These are phyloP conservation scores for Orussus abietinus DNA, from an alignment of 1,140 invertebrate species.

Conservation along the genomic window DNA sequence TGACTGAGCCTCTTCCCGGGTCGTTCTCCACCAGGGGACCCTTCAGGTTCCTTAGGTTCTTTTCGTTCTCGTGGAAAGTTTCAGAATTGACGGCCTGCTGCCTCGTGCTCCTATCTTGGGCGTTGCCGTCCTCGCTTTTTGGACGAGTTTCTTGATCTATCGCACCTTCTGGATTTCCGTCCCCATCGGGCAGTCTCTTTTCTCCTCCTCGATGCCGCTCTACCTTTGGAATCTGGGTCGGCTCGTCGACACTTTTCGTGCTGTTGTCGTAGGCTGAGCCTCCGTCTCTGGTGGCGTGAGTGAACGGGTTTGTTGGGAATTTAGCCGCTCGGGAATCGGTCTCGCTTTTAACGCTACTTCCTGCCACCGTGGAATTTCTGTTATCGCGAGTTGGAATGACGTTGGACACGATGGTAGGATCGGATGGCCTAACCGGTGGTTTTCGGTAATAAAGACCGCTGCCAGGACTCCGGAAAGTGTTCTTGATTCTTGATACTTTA, in stretches of 20 bases:
- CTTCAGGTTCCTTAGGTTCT: too few relatives aligned
- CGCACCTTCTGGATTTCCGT: too few relatives aligned
- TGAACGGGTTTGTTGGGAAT: conserved; percentile 21
- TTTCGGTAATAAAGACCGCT: conserved; percentile 34
- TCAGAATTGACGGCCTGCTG: too few relatives aligned
- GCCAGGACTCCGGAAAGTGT: conserved; percentile 24
- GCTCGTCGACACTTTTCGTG: conserved; percentile 18
- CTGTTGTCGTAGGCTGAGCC: conserved; percentile 17
- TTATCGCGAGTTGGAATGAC: conserved; percentile 28
- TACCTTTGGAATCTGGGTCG: conserved; percentile 30
- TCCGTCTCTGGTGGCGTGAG: conserved; percentile 18
- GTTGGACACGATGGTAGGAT: conserved; percentile 38
- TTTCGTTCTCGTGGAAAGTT: too few relatives aligned
- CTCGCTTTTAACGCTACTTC: too few relatives aligned
- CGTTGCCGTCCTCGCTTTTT: too few relatives aligned
- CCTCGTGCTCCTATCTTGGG: too few relatives aligned
- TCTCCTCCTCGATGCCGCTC: conserved; percentile 5
- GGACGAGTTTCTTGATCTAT: too few relatives aligned
- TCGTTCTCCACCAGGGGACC: too few relatives aligned
- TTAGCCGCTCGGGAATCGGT: conserved; percentile 13
- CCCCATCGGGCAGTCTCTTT: too few relatives aligned
- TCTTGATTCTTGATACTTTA: conserved; percentile 37
- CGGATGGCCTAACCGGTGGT: conserved; percentile 21
- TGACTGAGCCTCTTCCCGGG: too few relatives aligned
- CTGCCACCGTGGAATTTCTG: conserved; percentile 12